Evolutionary conservation across 2,113 vertebrate species (phyloP), one percentile per base, ranked within the genome.

Genomic region (Nothoprocta perdicaria): DNA sequence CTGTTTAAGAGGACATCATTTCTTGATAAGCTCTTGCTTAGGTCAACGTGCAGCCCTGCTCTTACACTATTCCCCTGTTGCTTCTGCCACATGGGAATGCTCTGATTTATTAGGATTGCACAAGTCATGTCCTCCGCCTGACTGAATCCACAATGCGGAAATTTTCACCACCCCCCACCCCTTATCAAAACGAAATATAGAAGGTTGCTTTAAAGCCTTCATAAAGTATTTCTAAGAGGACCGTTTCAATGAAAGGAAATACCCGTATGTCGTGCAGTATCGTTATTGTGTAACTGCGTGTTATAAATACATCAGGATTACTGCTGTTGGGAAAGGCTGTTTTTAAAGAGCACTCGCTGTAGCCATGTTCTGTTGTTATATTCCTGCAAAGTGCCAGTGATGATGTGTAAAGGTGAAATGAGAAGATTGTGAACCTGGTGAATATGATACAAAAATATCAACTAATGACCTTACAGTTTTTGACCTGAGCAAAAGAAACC

Each of bases 81-180:
- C 97, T 97, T 97, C 98, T 97, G 96, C 98, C 98, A 98, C 98
- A 97, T 66, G 97, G 98, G 98, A 98, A 97, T 94, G 80, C 96
- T 95, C 98, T 99, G 98, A 99, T 99, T 99, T 99, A 99, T 99
- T 98, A 97, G 98, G 97, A 98, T 97, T 97, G 97, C 98, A 97
- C 96, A 97, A 98, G 97, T 98, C 98, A 91, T 97, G 98, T 98
- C 98, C 98, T 98, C 97, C 53, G 98, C 98, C 97, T 97, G 97
- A 98, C 98, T 98, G 98, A 98, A 96, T 98, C 97, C 91, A 91
- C 97, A 97, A 96, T 97, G 98, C 95, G 97, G 97, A 98, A 97
- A 98, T 98, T 97, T 97, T 68, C 84, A 50, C 7, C n/a, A 27
- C 46, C 48, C 38, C 52, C 58, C 45, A 67, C 79, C 46, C 78